These are phyloP conservation scores for Phyto melanocephala DNA, from an alignment of 2,888 invertebrate species.

Conservation along the genomic window DNA sequence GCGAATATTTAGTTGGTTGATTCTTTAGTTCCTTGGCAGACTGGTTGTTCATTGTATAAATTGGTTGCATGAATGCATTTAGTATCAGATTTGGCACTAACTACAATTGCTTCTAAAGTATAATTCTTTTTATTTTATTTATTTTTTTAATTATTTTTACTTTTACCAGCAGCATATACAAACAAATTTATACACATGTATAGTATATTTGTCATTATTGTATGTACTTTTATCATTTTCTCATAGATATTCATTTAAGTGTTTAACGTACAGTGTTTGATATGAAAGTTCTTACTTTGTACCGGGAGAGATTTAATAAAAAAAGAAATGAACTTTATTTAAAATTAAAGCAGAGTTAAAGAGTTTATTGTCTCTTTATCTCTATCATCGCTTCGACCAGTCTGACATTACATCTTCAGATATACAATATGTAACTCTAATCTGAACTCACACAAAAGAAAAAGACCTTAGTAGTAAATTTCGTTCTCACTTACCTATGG, in stretches of 20 bases:
- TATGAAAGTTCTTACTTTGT: too few species aligned
- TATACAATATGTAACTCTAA: too few species aligned
- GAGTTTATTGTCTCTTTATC: too few species aligned
- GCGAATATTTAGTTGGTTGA: conserved; percentile 30
- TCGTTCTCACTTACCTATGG: too few species aligned
- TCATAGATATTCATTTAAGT: conserved; percentile 35
- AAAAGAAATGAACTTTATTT: too few species aligned
- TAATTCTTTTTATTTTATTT: conserved; percentile 29
- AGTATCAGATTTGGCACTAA: conserved; percentile 52
- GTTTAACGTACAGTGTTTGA: conserved; percentile 9
- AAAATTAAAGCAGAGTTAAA: too few species aligned
- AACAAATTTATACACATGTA: neutral
- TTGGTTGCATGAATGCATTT: conserved; percentile 59
- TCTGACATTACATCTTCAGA: too few species aligned
- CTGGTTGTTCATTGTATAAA: conserved; percentile 42
- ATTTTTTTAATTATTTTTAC: neutral
- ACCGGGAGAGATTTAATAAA: too few species aligned
- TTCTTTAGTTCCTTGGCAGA: conserved; percentile 17
- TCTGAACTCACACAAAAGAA: too few species aligned
- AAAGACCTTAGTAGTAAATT: too few species aligned
- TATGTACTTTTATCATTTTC: neutral
- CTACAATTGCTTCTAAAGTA: neutral
- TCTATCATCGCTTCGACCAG: too few species aligned
- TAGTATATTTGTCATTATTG: conserved; percentile 29
- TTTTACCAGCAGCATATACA: too few species aligned